Evolutionary conservation across 2,113 vertebrate genomes (phyloP).

Genomic region (Protobothrops flavoviridis): DNA sequence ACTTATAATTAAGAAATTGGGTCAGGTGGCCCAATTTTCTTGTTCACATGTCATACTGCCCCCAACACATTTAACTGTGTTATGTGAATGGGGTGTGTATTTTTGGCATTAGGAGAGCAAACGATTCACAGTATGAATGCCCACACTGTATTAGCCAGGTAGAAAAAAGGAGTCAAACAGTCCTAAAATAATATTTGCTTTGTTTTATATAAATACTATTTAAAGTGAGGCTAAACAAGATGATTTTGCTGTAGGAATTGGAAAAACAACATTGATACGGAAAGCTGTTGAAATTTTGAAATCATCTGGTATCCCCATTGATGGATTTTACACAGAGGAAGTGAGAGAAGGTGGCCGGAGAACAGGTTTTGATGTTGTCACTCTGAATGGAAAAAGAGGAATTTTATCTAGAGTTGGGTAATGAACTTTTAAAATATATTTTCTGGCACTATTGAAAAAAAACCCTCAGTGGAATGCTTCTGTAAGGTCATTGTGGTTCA

Average conservation of each 20-base stretch:
- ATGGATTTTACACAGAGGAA: conserved; percentile 97
- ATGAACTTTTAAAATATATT: conserved; percentile 29
- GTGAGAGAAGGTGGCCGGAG: conserved; percentile 85
- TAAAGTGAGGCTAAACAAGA: not conserved
- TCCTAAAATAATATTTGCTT: not conserved
- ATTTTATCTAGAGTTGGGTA: conserved; percentile 90
- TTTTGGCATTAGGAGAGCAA: not conserved
- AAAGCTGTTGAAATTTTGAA: conserved; percentile 80
- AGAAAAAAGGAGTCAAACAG: not conserved
- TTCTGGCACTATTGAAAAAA: not conserved
- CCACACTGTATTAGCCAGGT: not conserved
- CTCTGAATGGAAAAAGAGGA: conserved; percentile 81
- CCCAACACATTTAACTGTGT: not conserved
- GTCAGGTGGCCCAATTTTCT: not conserved
- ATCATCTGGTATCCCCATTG: conserved; percentile 71
- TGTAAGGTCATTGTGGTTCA: not conserved
- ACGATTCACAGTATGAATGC: not conserved
- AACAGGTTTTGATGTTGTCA: conserved; percentile 94
- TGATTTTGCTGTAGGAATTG: conserved; percentile 78
- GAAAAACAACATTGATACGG: conserved; percentile 93
- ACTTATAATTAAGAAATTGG: not conserved
- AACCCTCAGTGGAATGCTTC: not conserved
- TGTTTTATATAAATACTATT: not conserved
- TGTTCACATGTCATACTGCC: not conserved
- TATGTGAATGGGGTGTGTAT: not conserved